Base-by-base conservation (phyloP, 2,113 vertebrate species). In the Morone saxatilis region DNA sequence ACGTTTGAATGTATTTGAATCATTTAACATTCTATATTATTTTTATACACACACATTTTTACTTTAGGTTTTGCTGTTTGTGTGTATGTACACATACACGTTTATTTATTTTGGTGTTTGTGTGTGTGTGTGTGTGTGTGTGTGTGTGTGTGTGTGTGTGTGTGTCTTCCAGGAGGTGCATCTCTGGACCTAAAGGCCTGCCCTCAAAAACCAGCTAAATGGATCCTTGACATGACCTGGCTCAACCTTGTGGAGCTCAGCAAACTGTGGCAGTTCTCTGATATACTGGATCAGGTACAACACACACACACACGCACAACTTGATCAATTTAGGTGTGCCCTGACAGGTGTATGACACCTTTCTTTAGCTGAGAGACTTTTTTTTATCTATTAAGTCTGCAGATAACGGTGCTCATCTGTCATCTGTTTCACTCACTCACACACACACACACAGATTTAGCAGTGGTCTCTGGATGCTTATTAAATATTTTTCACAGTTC, bases 211-310 rank as follows among this genome's bases (percentile, higher is more conserved):
- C 95, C 97, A 4, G 95, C 96, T 48, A 99, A 97, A 86, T 99
- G 98, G 98, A 99, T 99, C 75, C 91, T 97, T 66, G 98, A 99
- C 80, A 97, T 98, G 96, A 98, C 97, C 25, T 99, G 98, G 98
- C 88, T 99, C 69, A 99, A 99, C 80, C 95, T 99, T 86, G 98
- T 99, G 51, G 97, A 97, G 78, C 97, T 99, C 59, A 97, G 97
- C 91, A 99, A 99, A 85, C 95, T 98, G 14, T 93, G 95, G 89
- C 97, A 97, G 76, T 99, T 99, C 90, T 96, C 97, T 87, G 96
- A 97, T 90, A 92, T 99, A 89, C 95, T 99, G 56, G 93, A 97
- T 81, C 96, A 97, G 94, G 98, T 99, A 82, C 48, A 61, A 51
- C n/a, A 50, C 38, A 82, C 60, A 71, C 40, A 62, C 57, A 69